These are phyloP conservation scores for Athrips mouffetella DNA, from an alignment of 2,888 invertebrate species.

Conservation along the genomic window DNA sequence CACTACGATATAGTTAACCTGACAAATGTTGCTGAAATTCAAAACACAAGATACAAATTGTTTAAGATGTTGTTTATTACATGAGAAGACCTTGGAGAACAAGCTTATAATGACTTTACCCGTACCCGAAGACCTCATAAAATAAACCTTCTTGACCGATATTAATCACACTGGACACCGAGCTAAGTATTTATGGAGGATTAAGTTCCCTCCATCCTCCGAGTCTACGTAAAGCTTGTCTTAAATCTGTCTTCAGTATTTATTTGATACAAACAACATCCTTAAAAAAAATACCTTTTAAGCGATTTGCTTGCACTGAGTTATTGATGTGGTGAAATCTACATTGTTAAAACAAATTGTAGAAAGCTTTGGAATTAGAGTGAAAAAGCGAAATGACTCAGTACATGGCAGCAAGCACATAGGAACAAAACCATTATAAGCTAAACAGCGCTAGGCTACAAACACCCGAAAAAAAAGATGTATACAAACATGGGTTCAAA, in stretches of 20 bases:
- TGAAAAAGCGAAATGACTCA: background rate
- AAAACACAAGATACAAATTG: no score
- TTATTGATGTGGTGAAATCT: no score
- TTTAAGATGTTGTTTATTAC: no score
- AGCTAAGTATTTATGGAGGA: constrained; percentile 10
- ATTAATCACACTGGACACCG: constrained; percentile 4
- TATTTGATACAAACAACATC: constrained; percentile 4
- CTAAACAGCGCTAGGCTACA: no score
- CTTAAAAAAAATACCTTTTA: constrained; percentile 1
- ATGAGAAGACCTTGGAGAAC: no score
- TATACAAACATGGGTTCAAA: no score
- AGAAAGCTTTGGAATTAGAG: no score
- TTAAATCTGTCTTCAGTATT: constrained; percentile 9
- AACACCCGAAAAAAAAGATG: no score
- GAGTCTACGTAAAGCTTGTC: background rate
- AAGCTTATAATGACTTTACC: background rate
- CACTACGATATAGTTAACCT: no score
- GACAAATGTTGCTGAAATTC: no score
- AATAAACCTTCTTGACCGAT: background rate
- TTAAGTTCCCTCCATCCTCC: constrained; percentile 5
- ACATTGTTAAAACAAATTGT: no score
- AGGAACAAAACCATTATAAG: background rate
- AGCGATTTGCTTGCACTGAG: background rate
- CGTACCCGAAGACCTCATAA: constrained; percentile 3
- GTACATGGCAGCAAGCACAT: background rate